Conservation (phyloP, 2,113 vertebrate genomes). For the Myotis lucifugus region DNA sequence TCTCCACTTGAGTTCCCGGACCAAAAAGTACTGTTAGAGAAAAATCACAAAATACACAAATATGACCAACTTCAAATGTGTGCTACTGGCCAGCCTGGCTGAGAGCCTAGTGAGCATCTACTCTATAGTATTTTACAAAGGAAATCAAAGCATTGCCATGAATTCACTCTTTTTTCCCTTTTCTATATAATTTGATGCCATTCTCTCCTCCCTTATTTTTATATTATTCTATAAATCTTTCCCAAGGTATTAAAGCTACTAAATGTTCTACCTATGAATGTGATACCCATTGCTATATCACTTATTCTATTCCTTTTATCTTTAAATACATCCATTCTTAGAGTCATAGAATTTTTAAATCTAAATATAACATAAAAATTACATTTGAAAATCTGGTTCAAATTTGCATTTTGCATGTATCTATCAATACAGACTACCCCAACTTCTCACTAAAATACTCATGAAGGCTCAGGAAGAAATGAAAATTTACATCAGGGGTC, state of each 20-base stretch:
- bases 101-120: background rate
- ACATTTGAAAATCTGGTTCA: slow-evolving; percentile 56
- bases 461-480: slow-evolving; percentile 6
- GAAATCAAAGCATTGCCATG: background rate
- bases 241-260: background rate
- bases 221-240: slow-evolving; percentile 11
- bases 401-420: slow-evolving; percentile 59
- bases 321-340: slow-evolving; percentile 46
- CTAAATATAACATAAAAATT: slow-evolving; percentile 47
- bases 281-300: background rate
- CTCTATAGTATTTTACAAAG: background rate
- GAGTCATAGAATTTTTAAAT: background rate
- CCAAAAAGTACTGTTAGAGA: background rate
- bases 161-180: background rate
- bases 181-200: background rate
- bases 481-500: slow-evolving; percentile 55
- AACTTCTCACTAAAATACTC: slow-evolving; percentile 30
- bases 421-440: slow-evolving; percentile 21
- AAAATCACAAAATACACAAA: slow-evolving; percentile 22
- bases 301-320: background rate
- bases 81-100: background rate
- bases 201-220: background rate
- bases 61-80: background rate
- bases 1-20: background rate
- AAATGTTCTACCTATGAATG: background rate